These are phyloP conservation scores for Sebastes kiyomatsui DNA, from an alignment of 2,797 vertebrate genomes.

Conservation along the genomic window DNA sequence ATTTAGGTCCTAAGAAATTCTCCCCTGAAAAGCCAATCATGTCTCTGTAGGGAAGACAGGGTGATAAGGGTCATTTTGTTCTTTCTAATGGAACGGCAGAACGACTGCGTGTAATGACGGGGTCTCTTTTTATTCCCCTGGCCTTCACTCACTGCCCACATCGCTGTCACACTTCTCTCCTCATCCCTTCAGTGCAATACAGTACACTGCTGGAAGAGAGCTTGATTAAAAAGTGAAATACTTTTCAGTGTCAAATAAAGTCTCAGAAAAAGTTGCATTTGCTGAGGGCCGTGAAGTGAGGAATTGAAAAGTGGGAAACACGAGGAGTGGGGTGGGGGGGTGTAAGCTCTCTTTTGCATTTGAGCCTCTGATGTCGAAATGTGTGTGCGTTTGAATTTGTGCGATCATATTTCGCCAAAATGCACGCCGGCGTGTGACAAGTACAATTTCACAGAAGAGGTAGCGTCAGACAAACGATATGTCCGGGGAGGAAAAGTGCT, in stretches of 20 bases:
- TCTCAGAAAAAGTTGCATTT: constrained; percentile 23
- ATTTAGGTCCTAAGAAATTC: constrained; percentile 67
- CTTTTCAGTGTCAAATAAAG: constrained; percentile 33
- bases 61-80: constrained; percentile 68
- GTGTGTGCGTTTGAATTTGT: constrained; percentile 28
- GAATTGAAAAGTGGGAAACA: constrained; percentile 38
- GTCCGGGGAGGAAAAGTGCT: constrained; percentile 54
- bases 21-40: constrained; percentile 70
- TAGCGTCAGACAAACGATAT: constrained; percentile 56
- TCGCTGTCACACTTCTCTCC: constrained; percentile 40
- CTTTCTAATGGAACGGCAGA: constrained; percentile 63
- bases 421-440: constrained; percentile 48
- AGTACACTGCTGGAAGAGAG: constrained; percentile 15
- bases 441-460: constrained; percentile 74
- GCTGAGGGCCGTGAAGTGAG: constrained; percentile 30
- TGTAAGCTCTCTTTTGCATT: not conserved
- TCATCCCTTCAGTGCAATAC: not conserved
- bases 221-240: constrained; percentile 63
- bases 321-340: fast-evolving
- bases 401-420: constrained; percentile 52
- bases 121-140: constrained; percentile 64
- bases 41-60: constrained; percentile 43
- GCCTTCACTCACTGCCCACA: constrained; percentile 64
- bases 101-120: constrained; percentile 56
- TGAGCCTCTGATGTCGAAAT: not conserved